Conservation (phyloP, 2,797 vertebrate genomes). For the Crax fasciolata region DNA sequence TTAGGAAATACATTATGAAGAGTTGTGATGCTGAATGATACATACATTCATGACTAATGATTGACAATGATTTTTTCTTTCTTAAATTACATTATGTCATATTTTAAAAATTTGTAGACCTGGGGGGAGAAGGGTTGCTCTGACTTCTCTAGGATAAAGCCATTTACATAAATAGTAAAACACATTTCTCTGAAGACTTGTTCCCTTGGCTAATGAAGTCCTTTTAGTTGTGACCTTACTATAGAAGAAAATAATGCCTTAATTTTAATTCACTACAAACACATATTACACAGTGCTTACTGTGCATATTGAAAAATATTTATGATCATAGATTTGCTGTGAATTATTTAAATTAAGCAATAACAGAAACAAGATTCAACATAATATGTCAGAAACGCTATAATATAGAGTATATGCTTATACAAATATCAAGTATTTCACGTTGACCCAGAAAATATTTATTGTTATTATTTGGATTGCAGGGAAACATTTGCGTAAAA, state of each 20-base stretch:
- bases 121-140: not conserved
- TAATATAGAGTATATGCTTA: slow-evolving; percentile 38
- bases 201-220: slow-evolving; percentile 33
- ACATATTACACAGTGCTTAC: not conserved
- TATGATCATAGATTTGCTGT: slow-evolving; percentile 24
- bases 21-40: slow-evolving; percentile 12
- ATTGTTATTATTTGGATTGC: slow-evolving; percentile 39
- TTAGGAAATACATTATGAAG: slow-evolving; percentile 3
- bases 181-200: not conserved
- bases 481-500: slow-evolving; percentile 62
- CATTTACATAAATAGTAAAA: slow-evolving; percentile 53
- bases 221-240: slow-evolving; percentile 22
- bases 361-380: slow-evolving; percentile 6
- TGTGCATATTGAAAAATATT: slow-evolving; percentile 22
- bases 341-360: slow-evolving; percentile 66
- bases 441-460: slow-evolving; percentile 51
- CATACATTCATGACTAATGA: not conserved
- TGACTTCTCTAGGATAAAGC: not conserved
- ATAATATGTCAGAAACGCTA: slow-evolving; percentile 19
- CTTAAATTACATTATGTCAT: slow-evolving; percentile 17
- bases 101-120: not conserved
- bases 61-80: slow-evolving; percentile 7
- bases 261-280: slow-evolving; percentile 51
- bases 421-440: slow-evolving; percentile 50
- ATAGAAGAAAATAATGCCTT: slow-evolving; percentile 39